Conservation (phyloP, 1,140 invertebrate species). For the Drosophila paulistorum region DNA sequence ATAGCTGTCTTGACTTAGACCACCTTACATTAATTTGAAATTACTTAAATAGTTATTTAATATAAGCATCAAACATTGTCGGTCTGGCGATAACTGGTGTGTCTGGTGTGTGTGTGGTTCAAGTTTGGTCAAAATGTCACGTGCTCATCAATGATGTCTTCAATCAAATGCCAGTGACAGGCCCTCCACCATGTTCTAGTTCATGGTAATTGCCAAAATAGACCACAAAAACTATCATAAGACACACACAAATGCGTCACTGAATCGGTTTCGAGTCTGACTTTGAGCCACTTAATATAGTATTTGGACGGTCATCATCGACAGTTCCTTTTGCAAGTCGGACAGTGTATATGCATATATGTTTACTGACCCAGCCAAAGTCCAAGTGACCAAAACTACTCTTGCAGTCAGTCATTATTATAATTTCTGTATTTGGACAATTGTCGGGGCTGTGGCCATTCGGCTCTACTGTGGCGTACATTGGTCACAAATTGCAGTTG, state of each 20-base stretch:
- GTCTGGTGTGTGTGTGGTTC: constrained; percentile 13
- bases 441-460: constrained; percentile 56
- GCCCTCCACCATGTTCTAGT: constrained; percentile 11
- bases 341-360: constrained; percentile 20
- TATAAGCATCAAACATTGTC: constrained; percentile 39
- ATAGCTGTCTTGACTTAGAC: constrained; percentile 10
- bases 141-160: constrained; percentile 53
- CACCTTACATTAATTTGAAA: constrained; percentile 49
- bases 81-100: constrained; percentile 41
- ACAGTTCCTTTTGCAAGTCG: constrained; percentile 55
- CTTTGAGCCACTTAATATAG: constrained; percentile 76
- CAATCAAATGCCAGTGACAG: constrained; percentile 41
- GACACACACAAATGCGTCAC: constrained; percentile 41
- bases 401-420: constrained; percentile 74
- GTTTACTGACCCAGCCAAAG: neutral
- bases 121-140: constrained; percentile 64
- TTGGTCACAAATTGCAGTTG: constrained; percentile 80
- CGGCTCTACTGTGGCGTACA: constrained; percentile 8
- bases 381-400: constrained; percentile 14
- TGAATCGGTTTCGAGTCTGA: constrained; percentile 68
- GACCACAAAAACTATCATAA: constrained; percentile 66
- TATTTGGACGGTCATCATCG: constrained; percentile 40
- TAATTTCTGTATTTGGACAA: constrained; percentile 83
- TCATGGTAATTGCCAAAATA: constrained; percentile 59
- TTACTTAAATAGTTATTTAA: constrained; percentile 71